Conservation (phyloP, 2,888 invertebrate species). For the Idaea aversata region DNA sequence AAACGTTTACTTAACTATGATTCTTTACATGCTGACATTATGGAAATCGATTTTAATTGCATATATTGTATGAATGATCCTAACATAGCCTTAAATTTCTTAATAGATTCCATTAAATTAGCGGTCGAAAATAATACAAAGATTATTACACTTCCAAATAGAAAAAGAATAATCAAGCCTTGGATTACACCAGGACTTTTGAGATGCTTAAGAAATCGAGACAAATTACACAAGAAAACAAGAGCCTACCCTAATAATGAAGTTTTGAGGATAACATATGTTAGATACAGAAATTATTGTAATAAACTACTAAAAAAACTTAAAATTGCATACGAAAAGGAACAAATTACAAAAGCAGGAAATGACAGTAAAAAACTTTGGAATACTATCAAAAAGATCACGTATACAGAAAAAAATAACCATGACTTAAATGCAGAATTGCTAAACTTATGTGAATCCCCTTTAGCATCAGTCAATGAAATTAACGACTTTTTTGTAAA, state of each 20-base stretch:
- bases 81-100: constrained; percentile 2
- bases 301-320: constrained; percentile 19
- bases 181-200: constrained; percentile 19
- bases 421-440: constrained; percentile 2
- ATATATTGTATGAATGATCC: constrained; percentile 7
- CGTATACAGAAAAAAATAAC: constrained; percentile 7
- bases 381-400: background rate
- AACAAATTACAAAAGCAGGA: background rate
- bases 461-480: background rate
- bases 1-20: background rate
- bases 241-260: constrained; percentile 11
- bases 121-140: constrained; percentile 10
- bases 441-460: constrained; percentile 5
- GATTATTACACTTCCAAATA: constrained; percentile 6
- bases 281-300: constrained; percentile 19
- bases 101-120: constrained; percentile 7
- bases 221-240: constrained; percentile 14
- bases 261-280: constrained; percentile 10
- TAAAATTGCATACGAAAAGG: constrained; percentile 18
- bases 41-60: background rate
- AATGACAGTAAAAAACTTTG: constrained; percentile 2
- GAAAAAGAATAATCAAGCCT: constrained; percentile 12
- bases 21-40: background rate
- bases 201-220: constrained; percentile 18
- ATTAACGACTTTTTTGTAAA: constrained; percentile 3